phyloP scores from a whole-genome alignment of 1,140 invertebrate species.

The Bombus confusus region DNA sequence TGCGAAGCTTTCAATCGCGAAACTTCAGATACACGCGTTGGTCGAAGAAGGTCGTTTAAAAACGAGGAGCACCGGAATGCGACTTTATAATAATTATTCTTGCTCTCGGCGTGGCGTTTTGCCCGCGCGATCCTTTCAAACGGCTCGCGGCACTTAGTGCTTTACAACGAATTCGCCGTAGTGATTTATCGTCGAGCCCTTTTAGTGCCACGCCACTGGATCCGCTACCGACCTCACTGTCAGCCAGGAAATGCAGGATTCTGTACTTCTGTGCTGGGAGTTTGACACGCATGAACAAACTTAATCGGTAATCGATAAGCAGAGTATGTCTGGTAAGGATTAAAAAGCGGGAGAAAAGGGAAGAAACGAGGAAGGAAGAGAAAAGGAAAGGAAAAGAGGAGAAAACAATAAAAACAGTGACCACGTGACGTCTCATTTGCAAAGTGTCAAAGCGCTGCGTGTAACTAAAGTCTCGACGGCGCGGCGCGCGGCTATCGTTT shows the following conservation, averaged over 20 bases:
- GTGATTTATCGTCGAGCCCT: conserved; percentile 40
- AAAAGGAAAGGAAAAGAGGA: not conserved
- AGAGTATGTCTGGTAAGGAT: not conserved
- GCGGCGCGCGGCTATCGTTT: conserved; percentile 5
- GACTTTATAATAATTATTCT: conserved; percentile 28
- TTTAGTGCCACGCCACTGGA: conserved; percentile 28
- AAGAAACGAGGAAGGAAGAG: too few relatives aligned
- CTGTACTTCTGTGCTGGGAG: conserved; percentile 3
- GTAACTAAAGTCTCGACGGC: conserved; percentile 14
- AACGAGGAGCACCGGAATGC: not conserved
- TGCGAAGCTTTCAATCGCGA: not conserved
- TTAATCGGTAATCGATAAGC: conserved; percentile 47
- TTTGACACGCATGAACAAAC: conserved; percentile 39
- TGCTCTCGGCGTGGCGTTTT: not conserved
- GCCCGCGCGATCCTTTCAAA: conserved; percentile 17
- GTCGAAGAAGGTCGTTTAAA: not conserved
- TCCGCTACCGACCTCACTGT: conserved; percentile 11
- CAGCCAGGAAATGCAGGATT: conserved; percentile 45
- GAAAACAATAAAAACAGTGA: not conserved
- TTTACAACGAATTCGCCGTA: conserved; percentile 34
- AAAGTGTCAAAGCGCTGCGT: conserved; percentile 40
- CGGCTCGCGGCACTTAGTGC: conserved; percentile 22
- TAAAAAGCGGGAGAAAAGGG: not conserved
- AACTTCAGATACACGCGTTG: not conserved
- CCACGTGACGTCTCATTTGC: conserved; percentile 43